Evolutionary conservation across 2,113 vertebrate species (phyloP), one percentile per base, ranked within the genome.

Genomic region (Erythrolamprus reginae): DNA sequence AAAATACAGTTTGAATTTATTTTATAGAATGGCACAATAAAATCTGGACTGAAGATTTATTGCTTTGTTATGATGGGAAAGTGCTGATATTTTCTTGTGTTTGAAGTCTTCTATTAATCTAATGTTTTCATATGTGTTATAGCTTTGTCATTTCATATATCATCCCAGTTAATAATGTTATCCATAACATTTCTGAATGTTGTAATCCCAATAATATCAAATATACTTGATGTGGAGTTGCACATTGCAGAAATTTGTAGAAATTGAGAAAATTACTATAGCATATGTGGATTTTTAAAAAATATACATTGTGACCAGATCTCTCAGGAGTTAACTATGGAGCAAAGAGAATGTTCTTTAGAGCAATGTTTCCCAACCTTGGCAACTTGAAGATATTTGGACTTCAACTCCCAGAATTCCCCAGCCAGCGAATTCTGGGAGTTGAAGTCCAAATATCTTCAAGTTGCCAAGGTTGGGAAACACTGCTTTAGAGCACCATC

Each of bases 61-160:
- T 50, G 5, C 88, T 93, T 95, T 90, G 48, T 0, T 0, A 5
- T 1, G 90, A 21, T 93, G 84, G 13, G 13, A 93, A 95, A 94
- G 52, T 13, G 48, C 19, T 83, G 88, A 88, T 94, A 87, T 84
- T 85, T 47, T 94, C 12, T 89, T 94, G 53, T 93, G 88, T 92
- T 45, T 92, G 55, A 26, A 33, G 84, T 92, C 94, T 28, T 9
- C 47, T 50, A 51, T 33, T 2, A 65, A 65, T 70, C 42, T 50
- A 58, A 82, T 77, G 70, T 10, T 86, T 10, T 0, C 87, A 90
- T 82, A 93, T 19, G 55, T 83, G 86, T 45, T 89, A 87, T 87
- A 92, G 70, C 85, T 23, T 17, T 17, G 15, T 15, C 2, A 28
- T 93, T 95, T 94, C 87, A 90, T 24, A 42, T 33, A 24, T 58